A percentile compares a stretch with the other conserved stretches of the same genome.
Conservation (phyloP, 2,888 invertebrate genomes). For the Acleris holmiana region DNA sequence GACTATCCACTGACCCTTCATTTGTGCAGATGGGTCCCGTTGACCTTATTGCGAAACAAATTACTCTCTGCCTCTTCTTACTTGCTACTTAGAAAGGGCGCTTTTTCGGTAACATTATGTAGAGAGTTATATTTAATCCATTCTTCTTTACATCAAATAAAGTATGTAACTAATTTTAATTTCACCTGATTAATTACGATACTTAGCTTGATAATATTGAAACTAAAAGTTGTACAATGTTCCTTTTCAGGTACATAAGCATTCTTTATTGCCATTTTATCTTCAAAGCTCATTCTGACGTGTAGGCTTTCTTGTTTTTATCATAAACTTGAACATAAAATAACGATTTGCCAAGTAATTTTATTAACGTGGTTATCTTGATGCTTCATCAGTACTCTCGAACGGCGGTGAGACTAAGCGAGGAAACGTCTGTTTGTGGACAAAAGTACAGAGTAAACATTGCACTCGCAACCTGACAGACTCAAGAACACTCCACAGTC, state of each 20-base stretch:
- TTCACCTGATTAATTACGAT: too few species aligned
- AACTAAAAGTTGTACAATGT: neutral
- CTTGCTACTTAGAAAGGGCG: conserved; percentile 54
- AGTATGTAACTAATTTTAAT: too few species aligned
- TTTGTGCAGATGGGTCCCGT: conserved; percentile 73
- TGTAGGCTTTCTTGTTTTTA: conserved; percentile 45
- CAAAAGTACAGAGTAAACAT: conserved; percentile 55
- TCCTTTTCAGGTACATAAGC: neutral
- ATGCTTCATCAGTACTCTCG: conserved; percentile 71
- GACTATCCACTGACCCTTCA: conserved; percentile 72
- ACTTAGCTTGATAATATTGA: too few species aligned
- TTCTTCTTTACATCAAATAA: neutral
- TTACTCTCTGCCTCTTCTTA: conserved; percentile 61
- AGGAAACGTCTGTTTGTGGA: conserved; percentile 56
- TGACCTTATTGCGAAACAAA: conserved; percentile 76
- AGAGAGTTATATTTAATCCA: conserved; percentile 20
- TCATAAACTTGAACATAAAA: conserved; percentile 48
- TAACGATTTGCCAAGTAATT: conserved; percentile 59
- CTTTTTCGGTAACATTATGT: conserved; percentile 45
- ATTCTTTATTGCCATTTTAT: conserved; percentile 23
- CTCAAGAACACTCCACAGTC: conserved; percentile 43
- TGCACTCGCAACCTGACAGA: conserved; percentile 45
- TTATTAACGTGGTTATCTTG: conserved; percentile 66
- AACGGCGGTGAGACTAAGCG: conserved; percentile 65
- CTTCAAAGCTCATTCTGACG: conserved; percentile 48